A percentile compares a stretch with the other conserved stretches of the same genome.
Evolutionary conservation across 1,140 invertebrate genomes (phyloP).

Genomic region (Drosophila grimshawi): DNA sequence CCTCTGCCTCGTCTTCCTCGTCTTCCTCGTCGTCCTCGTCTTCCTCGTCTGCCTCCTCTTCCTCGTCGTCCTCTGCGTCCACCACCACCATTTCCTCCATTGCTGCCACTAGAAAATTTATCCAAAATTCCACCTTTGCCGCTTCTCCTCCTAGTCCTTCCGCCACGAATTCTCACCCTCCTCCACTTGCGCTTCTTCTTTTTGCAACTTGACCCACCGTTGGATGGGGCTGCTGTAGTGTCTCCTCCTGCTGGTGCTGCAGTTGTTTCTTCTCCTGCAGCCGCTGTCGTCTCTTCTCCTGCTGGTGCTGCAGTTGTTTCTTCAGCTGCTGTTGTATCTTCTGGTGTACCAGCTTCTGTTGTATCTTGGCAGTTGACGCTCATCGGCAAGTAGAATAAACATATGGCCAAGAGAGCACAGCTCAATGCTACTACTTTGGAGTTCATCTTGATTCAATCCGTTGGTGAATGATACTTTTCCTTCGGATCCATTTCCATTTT

Average conservation of each 20-base stretch:
- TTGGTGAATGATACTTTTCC: conserved; percentile 16
- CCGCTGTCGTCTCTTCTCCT: background rate
- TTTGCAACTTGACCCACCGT: background rate
- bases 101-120: no score
- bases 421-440: background rate
- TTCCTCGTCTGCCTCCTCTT: no score
- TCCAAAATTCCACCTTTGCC: no score
- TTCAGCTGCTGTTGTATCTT: background rate
- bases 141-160: no score
- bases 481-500: background rate
- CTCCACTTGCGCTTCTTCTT: background rate
- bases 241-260: background rate
- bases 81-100: no score
- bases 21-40: no score
- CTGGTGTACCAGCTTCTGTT: background rate
- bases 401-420: conserved; percentile 21
- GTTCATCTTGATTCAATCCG: conserved; percentile 11
- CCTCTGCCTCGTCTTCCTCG: no score
- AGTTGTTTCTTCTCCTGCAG: background rate
- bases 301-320: background rate
- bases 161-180: no score
- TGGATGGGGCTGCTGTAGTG: background rate
- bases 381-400: conserved; percentile 2
- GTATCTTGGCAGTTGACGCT: background rate
- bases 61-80: no score